A percentile compares a stretch with the other conserved stretches of the same genome.
Conservation (phyloP, 2,113 vertebrate genomes). For the Chauna torquata region DNA sequence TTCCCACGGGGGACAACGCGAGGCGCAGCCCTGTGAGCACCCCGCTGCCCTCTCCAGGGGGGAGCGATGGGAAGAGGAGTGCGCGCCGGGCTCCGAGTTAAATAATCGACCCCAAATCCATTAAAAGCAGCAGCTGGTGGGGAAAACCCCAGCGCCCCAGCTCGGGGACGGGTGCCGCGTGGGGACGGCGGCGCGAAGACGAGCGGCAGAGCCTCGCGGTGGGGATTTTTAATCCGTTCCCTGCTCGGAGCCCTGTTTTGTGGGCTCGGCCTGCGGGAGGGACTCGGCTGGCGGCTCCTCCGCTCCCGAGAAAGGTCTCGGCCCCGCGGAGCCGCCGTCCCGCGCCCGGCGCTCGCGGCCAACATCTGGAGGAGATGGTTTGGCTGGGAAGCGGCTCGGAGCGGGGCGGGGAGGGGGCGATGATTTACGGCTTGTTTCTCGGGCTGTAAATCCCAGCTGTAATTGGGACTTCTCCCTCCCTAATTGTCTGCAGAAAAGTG, state of each 20-base stretch:
- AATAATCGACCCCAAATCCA: no score
- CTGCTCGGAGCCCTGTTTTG: neutral
- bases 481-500: slow-evolving; percentile 68
- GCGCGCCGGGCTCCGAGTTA: no score
- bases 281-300: no score
- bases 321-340: neutral
- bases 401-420: slow-evolving; percentile 16
- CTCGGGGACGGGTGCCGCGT: no score
- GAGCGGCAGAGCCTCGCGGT: no score
- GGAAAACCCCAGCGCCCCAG: no score
- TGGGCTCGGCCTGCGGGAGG: neutral
- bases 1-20: no score
- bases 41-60: no score
- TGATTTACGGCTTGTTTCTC: slow-evolving; percentile 76
- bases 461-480: slow-evolving; percentile 78
- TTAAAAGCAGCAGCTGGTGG: no score
- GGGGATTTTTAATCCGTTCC: no score
- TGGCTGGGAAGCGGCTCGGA: slow-evolving; percentile 58
- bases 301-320: neutral
- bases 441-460: slow-evolving; percentile 80
- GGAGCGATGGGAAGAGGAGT: neutral
- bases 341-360: neutral
- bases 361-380: slow-evolving; percentile 82
- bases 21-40: neutral
- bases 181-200: no score